Evolutionary conservation across 2,888 invertebrate genomes (phyloP).

Genomic region (Diogma glabrata): DNA sequence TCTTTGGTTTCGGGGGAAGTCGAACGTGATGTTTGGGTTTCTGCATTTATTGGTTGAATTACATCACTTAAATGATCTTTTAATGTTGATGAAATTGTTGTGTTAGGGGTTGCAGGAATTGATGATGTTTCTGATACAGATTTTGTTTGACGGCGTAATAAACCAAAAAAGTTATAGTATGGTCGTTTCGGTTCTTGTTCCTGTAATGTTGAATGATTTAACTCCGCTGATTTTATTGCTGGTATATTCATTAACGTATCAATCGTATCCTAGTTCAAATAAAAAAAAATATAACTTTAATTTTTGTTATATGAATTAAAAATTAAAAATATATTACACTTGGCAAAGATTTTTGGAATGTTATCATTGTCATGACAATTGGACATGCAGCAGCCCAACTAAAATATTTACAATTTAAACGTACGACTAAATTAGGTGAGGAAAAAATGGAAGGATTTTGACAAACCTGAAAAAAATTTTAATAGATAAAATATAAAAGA

Average conservation of each 20-base stretch:
- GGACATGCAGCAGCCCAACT: slow-evolving; percentile 88
- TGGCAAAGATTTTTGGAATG: slow-evolving; percentile 77
- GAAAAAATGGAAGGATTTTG: slow-evolving; percentile 62
- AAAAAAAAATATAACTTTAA: not conserved
- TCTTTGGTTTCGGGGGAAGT: slow-evolving; percentile 30
- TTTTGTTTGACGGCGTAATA: slow-evolving; percentile 3
- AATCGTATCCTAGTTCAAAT: not conserved
- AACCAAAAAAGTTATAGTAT: slow-evolving; percentile 1
- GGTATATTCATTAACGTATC: slow-evolving; percentile 2
- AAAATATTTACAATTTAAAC: slow-evolving; percentile 78
- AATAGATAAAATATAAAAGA: slow-evolving; percentile 34
- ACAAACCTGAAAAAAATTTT: slow-evolving; percentile 37
- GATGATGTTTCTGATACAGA: not conserved
- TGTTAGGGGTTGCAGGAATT: not conserved
- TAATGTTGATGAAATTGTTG: not conserved
- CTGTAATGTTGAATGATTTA: too few relatives aligned
- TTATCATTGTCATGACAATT: slow-evolving; percentile 73
- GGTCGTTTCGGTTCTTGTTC: not conserved
- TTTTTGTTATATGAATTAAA: not conserved
- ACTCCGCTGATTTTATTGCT: not conserved
- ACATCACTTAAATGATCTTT: slow-evolving; percentile 21
- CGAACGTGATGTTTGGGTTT: slow-evolving; percentile 34
- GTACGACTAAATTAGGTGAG: slow-evolving; percentile 73
- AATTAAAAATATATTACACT: slow-evolving; percentile 36
- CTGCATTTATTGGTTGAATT: slow-evolving; percentile 31